phyloP scores from a whole-genome alignment of 2,888 invertebrate species.

The Piscicola geometra region DNA sequence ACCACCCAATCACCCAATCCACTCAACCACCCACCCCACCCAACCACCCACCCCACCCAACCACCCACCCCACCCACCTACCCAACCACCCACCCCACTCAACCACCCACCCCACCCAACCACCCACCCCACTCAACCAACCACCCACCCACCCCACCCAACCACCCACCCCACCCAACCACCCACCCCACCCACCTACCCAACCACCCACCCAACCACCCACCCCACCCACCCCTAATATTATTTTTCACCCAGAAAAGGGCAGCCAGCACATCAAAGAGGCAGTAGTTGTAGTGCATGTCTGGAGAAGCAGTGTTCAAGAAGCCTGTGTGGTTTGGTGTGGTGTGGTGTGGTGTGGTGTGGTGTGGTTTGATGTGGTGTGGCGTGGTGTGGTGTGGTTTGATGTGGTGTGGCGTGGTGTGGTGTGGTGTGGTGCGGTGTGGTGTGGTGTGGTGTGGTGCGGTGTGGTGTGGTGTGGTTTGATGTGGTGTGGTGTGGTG shows the following conservation, averaged over 20 bases:
- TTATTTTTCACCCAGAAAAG: constrained; percentile 23
- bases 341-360: not conserved
- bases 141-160: not conserved
- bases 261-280: constrained; percentile 77
- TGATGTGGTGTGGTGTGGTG: too few species aligned
- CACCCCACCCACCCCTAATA: not conserved
- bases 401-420: too few species aligned
- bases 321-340: constrained; percentile 53
- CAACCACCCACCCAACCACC: not conserved
- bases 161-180: not conserved
- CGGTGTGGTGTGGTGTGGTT: too few species aligned
- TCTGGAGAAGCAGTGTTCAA: constrained; percentile 56
- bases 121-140: not conserved
- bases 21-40: not conserved
- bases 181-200: not conserved
- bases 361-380: too few species aligned
- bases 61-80: too few species aligned
- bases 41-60: too few species aligned
- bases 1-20: too few species aligned
- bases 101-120: too few species aligned
- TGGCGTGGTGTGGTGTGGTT: too few species aligned
- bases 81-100: too few species aligned
- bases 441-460: too few species aligned
- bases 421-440: not conserved
- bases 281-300: constrained; percentile 73